Percentiles rank a stretch among this genome's conserved stretches.
phyloP scores from a whole-genome alignment of 2,888 invertebrate species.

The Apamea epomidion region DNA sequence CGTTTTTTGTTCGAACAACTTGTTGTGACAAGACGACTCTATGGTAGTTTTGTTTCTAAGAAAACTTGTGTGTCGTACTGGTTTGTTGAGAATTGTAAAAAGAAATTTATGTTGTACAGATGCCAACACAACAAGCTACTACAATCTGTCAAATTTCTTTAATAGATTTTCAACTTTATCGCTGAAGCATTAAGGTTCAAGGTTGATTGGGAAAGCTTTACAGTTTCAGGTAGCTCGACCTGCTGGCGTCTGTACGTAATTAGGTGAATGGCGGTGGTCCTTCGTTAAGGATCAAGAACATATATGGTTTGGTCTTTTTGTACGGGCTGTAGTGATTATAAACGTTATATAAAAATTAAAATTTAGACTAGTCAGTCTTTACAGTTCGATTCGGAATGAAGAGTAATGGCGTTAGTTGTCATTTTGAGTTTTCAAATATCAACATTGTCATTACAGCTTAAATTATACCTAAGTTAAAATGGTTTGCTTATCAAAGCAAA shows the following conservation, averaged over 20 bases:
- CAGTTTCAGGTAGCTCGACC: too few species aligned
- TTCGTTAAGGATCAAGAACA: slow-evolving; percentile 14
- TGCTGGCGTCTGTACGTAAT: slow-evolving; percentile 15
- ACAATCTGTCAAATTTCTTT: too few species aligned
- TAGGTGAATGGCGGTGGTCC: slow-evolving; percentile 45
- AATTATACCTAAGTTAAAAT: too few species aligned
- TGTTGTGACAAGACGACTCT: slow-evolving; percentile 20
- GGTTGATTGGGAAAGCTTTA: too few species aligned
- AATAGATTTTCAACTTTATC: too few species aligned
- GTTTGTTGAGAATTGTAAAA: slow-evolving; percentile 41
- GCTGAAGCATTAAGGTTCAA: too few species aligned
- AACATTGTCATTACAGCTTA: background rate
- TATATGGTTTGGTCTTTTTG: slow-evolving; percentile 5
- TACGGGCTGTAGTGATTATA: slow-evolving; percentile 9
- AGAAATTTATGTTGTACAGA: slow-evolving; percentile 26
- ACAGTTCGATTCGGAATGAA: background rate
- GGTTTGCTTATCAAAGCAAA: too few species aligned
- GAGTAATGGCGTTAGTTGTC: background rate
- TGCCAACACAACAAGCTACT: too few species aligned
- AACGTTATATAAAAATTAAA: background rate
- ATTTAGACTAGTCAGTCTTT: background rate
- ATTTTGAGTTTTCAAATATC: background rate
- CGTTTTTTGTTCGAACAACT: slow-evolving; percentile 52
- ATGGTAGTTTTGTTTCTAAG: slow-evolving; percentile 57
- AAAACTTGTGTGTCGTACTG: slow-evolving; percentile 42